Base-by-base conservation (phyloP, 2,113 vertebrate species). In the Sprattus sprattus region DNA sequence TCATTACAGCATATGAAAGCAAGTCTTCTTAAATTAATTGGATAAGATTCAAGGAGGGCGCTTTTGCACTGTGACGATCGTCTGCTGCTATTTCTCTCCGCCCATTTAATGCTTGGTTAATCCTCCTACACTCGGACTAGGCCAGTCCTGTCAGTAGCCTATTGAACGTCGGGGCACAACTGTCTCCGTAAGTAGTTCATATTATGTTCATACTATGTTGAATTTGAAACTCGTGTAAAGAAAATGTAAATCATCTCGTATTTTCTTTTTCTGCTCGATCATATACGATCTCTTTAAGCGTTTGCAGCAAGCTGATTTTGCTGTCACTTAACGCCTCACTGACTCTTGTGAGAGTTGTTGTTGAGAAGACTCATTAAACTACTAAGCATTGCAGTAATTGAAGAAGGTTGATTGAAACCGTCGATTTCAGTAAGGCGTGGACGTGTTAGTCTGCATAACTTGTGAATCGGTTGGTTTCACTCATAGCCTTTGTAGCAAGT, bases 21-120 rank as follows among this genome's bases (percentile, higher is more conserved):
- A 32, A 32, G 32, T 39, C 25, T 78, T 6, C 28, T 78, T 5
- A 78, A 78, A 78, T 32, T 28, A 78, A 32, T 78, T 32, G 71
- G 71, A 39, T 78, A 39, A 78, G 28, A 28, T 4, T 39, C 9
- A 78, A 78, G 15, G 71, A 78, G 71, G 71, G 71, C 9, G 64
- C 71, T 18, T 78, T 13, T 39, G 28, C 71, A 13, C 71, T 44
- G 71, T 78, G 71, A 78, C 71, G 71, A 78, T 32, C 71, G 32
- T 78, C 25, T 39, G 71, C 28, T 78, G 71, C 71, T 78, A 78
- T 78, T 78, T 78, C 10, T 78, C 71, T 32, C 71, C 71, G 71
- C 71, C 71, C 71, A 78, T 78, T 78, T 78, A 78, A 78, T 78
- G 71, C 71, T 78, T 78, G 71, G 71, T 78, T 78, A 78, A 78